Percentiles rank a stretch among this genome's conserved stretches.
Conservation (phyloP, 2,888 invertebrate genomes). For the Bimastos eiseni region DNA sequence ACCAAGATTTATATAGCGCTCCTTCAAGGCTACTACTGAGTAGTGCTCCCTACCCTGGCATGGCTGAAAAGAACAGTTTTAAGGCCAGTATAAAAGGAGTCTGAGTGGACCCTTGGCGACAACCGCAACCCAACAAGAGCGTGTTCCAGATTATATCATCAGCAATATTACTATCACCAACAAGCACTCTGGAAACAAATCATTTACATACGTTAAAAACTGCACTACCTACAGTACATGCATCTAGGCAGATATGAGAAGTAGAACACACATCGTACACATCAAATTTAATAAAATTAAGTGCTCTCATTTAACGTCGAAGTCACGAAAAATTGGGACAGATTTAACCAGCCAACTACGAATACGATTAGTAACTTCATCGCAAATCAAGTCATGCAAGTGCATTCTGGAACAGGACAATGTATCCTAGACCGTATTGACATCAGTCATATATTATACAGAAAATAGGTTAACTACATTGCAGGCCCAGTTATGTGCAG, state of each 20-base stretch:
- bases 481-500: too few relatives aligned
- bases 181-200: not conserved
- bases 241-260: not conserved
- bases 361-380: not conserved
- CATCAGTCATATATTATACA: not conserved
- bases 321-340: not conserved
- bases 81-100: too few relatives aligned
- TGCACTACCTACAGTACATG: not conserved
- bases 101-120: too few relatives aligned
- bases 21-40: too few relatives aligned
- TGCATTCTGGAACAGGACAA: not conserved
- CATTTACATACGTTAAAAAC: not conserved
- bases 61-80: too few relatives aligned
- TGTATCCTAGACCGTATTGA: not conserved
- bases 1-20: too few relatives aligned
- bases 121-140: too few relatives aligned
- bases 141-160: too few relatives aligned
- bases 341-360: not conserved
- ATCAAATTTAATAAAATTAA: too few relatives aligned
- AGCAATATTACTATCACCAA: not conserved
- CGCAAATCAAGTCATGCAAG: not conserved
- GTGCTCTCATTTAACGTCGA: not conserved
- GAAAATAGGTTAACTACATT: not conserved
- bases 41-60: too few relatives aligned
- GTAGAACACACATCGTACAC: too few relatives aligned